phyloP scores from a whole-genome alignment of 2,888 invertebrate species.

The Apamea crenata region DNA sequence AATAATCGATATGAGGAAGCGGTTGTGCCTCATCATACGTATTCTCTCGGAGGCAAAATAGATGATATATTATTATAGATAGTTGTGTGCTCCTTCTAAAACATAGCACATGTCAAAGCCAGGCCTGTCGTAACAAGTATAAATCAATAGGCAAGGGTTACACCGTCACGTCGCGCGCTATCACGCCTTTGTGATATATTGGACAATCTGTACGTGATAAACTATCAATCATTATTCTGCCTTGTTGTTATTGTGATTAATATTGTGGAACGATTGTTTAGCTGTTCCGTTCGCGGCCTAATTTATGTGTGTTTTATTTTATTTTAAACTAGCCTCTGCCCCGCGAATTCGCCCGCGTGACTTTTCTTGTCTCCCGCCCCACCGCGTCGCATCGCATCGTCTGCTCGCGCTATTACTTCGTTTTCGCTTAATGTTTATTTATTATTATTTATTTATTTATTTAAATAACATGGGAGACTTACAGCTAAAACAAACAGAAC shows the following conservation, averaged over 20 bases:
- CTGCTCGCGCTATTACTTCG: no score
- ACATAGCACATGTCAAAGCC: slow-evolving; percentile 50
- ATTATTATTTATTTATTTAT: no score
- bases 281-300: not conserved
- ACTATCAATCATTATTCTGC: slow-evolving; percentile 60
- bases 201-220: slow-evolving; percentile 54
- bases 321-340: no score
- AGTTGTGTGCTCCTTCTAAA: slow-evolving; percentile 17
- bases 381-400: no score
- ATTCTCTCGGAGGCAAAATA: not conserved
- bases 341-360: no score
- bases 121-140: slow-evolving; percentile 44
- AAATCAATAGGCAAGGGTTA: slow-evolving; percentile 61
- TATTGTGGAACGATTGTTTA: slow-evolving; percentile 24
- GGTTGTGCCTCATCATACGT: not conserved
- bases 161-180: slow-evolving; percentile 40
- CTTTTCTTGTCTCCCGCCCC: no score
- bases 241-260: slow-evolving; percentile 45
- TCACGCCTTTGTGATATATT: slow-evolving; percentile 55
- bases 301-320: not conserved
- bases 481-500: no score
- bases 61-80: slow-evolving; percentile 10
- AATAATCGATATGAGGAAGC: not conserved
- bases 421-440: no score
- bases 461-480: no score